Base-by-base conservation (phyloP, 2,797 vertebrate species). In the Orientallactaga sibirica region DNA sequence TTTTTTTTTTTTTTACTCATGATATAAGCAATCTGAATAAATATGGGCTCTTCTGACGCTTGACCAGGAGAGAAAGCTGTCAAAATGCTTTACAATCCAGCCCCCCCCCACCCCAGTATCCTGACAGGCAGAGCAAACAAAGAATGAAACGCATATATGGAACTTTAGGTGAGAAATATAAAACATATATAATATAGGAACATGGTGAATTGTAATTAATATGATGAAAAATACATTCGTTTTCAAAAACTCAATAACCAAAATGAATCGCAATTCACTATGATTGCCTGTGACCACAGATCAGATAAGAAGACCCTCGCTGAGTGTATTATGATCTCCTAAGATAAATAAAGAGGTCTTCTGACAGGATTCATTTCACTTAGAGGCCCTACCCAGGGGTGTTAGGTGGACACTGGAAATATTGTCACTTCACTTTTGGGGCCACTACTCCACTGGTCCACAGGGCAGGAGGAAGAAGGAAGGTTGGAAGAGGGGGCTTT, bases 201-300 rank as follows among this genome's bases (percentile, higher is more conserved):
- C 71, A 76, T 8, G 6, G 68, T 71, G 55, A 94, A 74, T 9
- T 79, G 43, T 11, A 67, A 97, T 95, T 73, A 91, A 70, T 15
- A 19, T 24, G 27, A 93, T 82, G 61, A 80, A 88, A 89, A 82
- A 66, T 58, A 48, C 33, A 55, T 14, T 94, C 93, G 58, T 96
- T 97, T 95, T 80, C 80, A 92, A 89, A 70, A 0, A 22, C n/a
- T 66, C 94, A 94, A 95, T 91, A 97, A 98, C 70, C 81, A 91
- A 93, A 91, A 96, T 91, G 93, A 90, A 95, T 92, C 67, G 64
- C 82, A 92, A 55, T 82, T 93, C 80, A 86, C 55, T 86, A 71
- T 18, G 52, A 82, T 20, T 68, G 33, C n/a, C 48, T 90, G 87
- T 71, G 88, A 92, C 86, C 81, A 90, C 78, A 91, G 88, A 93